phyloP scores from a whole-genome alignment of 2,113 vertebrate species.

The Callopanchax toddi region DNA sequence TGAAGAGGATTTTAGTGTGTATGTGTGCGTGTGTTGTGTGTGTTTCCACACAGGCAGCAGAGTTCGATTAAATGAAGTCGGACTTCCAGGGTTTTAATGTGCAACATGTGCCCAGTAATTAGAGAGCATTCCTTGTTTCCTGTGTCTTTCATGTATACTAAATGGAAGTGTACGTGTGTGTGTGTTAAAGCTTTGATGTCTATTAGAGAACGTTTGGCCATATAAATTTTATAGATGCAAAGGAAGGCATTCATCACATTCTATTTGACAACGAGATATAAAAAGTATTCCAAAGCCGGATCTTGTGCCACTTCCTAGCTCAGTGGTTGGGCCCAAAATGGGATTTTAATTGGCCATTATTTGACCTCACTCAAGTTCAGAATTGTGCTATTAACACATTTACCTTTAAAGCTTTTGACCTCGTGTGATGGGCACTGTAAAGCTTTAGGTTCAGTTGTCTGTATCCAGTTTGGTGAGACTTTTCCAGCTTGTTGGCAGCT shows the following conservation, averaged over 20 bases:
- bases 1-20: constrained; percentile 57
- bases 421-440: constrained; percentile 16
- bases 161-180: constrained; percentile 31
- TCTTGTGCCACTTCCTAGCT: constrained; percentile 42
- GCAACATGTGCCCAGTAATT: constrained; percentile 78
- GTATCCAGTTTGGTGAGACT: no score
- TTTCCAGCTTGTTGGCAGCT: no score
- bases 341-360: constrained; percentile 68
- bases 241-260: constrained; percentile 72
- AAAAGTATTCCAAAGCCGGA: constrained; percentile 46
- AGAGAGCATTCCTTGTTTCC: constrained; percentile 71
- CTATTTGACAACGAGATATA: constrained; percentile 62
- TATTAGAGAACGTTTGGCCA: constrained; percentile 57
- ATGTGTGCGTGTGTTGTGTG: constrained; percentile 32
- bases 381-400: constrained; percentile 59
- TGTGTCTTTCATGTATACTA: constrained; percentile 67
- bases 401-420: constrained; percentile 30
- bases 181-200: constrained; percentile 72
- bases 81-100: constrained; percentile 76
- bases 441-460: constrained; percentile 35
- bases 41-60: constrained; percentile 59
- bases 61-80: constrained; percentile 74
- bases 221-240: constrained; percentile 70
- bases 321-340: constrained; percentile 47
- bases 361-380: constrained; percentile 54